Percentiles rank a stretch among this genome's conserved stretches.
These are phyloP conservation scores for Collichthys lucidus DNA, from an alignment of 2,113 vertebrate genomes.

Conservation along the genomic window DNA sequence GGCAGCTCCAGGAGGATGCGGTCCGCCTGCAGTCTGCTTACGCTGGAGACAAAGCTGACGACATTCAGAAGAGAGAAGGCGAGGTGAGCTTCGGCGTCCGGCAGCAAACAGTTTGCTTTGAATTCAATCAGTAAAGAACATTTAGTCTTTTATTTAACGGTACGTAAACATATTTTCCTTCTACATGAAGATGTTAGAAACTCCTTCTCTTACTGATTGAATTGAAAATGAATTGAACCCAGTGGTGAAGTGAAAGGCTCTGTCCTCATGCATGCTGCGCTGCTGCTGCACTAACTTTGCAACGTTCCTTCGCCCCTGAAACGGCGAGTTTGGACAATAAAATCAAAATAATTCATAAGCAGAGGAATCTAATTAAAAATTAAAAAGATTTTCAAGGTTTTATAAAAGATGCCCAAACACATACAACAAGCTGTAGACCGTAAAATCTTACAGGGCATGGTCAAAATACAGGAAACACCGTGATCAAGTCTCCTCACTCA, in stretches of 20 bases:
- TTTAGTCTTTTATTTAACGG: neutral
- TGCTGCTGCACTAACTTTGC: slow-evolving; percentile 54
- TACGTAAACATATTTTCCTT: neutral
- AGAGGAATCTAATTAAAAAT: neutral
- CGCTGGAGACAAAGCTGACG: slow-evolving; percentile 96
- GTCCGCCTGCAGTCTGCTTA: slow-evolving; percentile 97
- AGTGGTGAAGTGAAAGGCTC: neutral
- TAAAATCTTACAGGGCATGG: slow-evolving; percentile 59
- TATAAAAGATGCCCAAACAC: neutral
- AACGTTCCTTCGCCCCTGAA: neutral
- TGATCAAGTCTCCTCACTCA: neutral
- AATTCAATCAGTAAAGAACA: neutral
- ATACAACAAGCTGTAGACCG: neutral
- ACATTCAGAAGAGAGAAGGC: slow-evolving; percentile 97
- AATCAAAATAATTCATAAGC: neutral
- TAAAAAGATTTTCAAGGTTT: neutral
- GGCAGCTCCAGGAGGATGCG: slow-evolving; percentile 96
- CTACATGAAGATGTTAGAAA: neutral
- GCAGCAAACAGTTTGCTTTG: neutral
- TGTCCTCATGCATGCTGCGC: slow-evolving; percentile 60
- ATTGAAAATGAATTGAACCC: slow-evolving; percentile 7
- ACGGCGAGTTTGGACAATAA: too few species aligned
- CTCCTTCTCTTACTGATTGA: neutral
- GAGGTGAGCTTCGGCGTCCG: slow-evolving; percentile 78
- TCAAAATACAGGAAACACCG: slow-evolving; percentile 52